Percentiles rank a stretch among this genome's conserved stretches.
Conservation (phyloP, 2,113 vertebrate genomes). For the Pomatostomus ruficeps region DNA sequence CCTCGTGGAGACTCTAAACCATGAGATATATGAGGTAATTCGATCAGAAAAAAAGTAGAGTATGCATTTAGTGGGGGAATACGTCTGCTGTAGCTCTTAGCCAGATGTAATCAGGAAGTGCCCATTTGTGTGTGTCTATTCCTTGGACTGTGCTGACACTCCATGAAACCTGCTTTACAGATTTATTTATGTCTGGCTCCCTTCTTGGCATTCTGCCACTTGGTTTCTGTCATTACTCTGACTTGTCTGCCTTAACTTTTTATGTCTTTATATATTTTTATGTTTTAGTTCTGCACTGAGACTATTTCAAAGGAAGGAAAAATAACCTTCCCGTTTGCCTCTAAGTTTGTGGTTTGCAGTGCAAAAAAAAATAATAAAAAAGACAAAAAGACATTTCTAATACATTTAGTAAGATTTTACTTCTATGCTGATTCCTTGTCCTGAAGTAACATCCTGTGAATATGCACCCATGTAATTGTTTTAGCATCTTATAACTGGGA, state of each 20-base stretch:
- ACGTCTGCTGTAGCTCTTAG: constrained; percentile 41
- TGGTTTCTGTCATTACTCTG: background rate
- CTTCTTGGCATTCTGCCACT: constrained; percentile 3
- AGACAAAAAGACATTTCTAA: background rate
- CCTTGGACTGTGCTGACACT: background rate
- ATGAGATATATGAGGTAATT: constrained; percentile 84
- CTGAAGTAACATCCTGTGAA: background rate
- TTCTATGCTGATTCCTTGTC: background rate
- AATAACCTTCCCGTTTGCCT: background rate
- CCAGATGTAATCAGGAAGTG: constrained; percentile 35
- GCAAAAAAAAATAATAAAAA: too few relatives aligned
- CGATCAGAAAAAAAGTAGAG: constrained; percentile 24
- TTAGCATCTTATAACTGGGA: background rate
- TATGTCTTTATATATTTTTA: background rate
- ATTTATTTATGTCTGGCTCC: constrained; percentile 4
- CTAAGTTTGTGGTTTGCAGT: background rate
- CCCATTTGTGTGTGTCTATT: constrained; percentile 9
- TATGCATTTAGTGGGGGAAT: constrained; percentile 14
- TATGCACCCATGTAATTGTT: background rate
- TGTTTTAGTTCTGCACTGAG: background rate
- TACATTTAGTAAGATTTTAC: background rate
- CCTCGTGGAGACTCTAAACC: constrained; percentile 84
- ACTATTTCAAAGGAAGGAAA: background rate
- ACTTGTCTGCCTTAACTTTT: background rate
- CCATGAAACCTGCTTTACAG: background rate